These are phyloP conservation scores for Ophonus ardosiacus DNA, from an alignment of 2,888 invertebrate species.

Conservation along the genomic window DNA sequence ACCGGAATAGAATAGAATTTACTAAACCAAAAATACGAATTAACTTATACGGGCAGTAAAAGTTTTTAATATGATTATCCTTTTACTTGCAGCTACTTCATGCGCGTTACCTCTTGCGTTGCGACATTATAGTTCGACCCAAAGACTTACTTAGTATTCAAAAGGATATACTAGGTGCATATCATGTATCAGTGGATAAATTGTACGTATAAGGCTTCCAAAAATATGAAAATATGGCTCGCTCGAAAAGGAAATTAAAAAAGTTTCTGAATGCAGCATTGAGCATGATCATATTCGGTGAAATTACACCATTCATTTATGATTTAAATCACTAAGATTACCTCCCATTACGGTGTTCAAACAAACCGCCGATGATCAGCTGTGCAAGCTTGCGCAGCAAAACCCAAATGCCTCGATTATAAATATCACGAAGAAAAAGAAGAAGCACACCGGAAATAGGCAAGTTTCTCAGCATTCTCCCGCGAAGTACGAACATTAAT, in stretches of 20 bases:
- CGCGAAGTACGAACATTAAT: constrained; percentile 38
- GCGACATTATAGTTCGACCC: too few species aligned
- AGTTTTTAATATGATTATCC: too few species aligned
- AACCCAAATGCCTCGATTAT: constrained; percentile 44
- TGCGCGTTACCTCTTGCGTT: too few species aligned
- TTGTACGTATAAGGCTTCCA: background rate
- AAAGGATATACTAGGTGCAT: background rate
- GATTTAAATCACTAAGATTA: constrained; percentile 28
- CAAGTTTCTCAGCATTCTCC: constrained; percentile 35
- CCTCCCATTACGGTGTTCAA: constrained; percentile 32
- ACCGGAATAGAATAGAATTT: too few species aligned
- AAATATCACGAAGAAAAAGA: constrained; percentile 14
- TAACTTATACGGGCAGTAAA: too few species aligned
- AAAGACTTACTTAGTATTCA: background rate
- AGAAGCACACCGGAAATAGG: constrained; percentile 35
- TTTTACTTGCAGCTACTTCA: too few species aligned
- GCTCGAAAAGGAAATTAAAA: background rate
- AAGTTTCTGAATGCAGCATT: background rate
- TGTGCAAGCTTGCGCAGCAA: constrained; percentile 20
- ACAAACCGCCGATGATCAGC: constrained; percentile 10
- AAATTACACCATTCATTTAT: constrained; percentile 8
- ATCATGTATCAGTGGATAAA: constrained; percentile 2
- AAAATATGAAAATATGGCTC: constrained; percentile 1
- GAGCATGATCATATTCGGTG: constrained; percentile 8
- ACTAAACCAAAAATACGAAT: too few species aligned